phyloP scores from a whole-genome alignment of 1,140 invertebrate species.

The Delia radicum region DNA sequence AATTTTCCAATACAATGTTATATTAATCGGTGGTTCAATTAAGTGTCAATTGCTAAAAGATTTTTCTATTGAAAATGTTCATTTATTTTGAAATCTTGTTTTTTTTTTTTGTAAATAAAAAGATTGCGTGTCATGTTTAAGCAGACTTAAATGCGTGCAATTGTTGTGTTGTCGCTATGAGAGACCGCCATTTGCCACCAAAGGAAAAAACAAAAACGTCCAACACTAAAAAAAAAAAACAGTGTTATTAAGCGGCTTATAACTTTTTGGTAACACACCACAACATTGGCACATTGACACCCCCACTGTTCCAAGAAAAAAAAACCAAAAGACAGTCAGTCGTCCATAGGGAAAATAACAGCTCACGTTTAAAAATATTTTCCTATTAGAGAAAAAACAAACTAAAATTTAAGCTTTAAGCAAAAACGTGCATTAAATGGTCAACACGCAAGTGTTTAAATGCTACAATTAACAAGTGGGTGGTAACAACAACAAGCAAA shows the following conservation, averaged over 20 bases:
- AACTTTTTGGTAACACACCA: neutral
- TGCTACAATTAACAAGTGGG: slow-evolving; percentile 18
- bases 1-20: too few species aligned
- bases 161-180: neutral
- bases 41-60: neutral
- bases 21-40: neutral
- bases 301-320: neutral
- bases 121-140: neutral
- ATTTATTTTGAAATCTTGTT: neutral
- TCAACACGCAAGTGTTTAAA: slow-evolving; percentile 12
- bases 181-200: neutral
- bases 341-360: neutral
- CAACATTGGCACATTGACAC: neutral
- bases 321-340: neutral
- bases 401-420: slow-evolving; percentile 2
- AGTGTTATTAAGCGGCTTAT: neutral
- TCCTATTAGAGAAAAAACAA: neutral
- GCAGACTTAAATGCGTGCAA: slow-evolving; percentile 6
- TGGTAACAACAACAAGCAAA: neutral
- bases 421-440: slow-evolving; percentile 20
- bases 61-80: neutral
- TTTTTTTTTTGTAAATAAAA: neutral
- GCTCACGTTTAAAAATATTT: neutral
- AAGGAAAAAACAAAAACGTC: too few species aligned
- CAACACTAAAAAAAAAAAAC: too few species aligned